A percentile compares a stretch with the other conserved stretches of the same genome.
These are phyloP conservation scores for Abscondita cerata DNA, from an alignment of 2,888 invertebrate genomes.

Conservation along the genomic window DNA sequence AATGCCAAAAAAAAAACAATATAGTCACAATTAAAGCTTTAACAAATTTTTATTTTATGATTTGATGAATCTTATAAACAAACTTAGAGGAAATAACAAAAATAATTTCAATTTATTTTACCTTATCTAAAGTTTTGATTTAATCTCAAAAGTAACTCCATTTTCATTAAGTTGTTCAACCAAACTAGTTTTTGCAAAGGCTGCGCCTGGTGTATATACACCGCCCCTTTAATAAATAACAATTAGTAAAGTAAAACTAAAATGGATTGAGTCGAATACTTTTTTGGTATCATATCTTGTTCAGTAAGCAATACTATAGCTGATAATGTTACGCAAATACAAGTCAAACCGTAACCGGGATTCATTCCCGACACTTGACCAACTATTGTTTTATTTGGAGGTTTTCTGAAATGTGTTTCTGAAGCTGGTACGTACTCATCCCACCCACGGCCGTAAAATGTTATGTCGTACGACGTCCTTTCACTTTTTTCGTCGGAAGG, in stretches of 20 bases:
- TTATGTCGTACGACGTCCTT: constrained; percentile 69
- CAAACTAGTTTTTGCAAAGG: constrained; percentile 82
- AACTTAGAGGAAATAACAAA: too few species aligned
- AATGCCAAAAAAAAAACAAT: too few species aligned
- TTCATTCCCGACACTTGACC: constrained; percentile 73
- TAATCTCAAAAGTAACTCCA: constrained; percentile 74
- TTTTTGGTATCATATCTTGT: constrained; percentile 74
- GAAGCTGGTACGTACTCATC: constrained; percentile 64
- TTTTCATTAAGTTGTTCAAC: constrained; percentile 76
- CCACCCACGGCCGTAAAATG: constrained; percentile 84
- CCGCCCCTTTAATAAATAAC: constrained; percentile 73
- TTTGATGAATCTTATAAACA: too few species aligned
- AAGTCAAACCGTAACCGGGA: constrained; percentile 86
- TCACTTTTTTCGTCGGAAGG: constrained; percentile 69
- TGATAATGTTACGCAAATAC: constrained; percentile 72
- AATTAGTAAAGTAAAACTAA: not conserved
- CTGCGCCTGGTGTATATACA: constrained; percentile 83
- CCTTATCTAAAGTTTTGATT: too few species aligned
- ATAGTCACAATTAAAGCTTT: too few species aligned
- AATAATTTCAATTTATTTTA: too few species aligned
- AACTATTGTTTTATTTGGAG: constrained; percentile 71
- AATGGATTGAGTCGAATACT: constrained; percentile 60
- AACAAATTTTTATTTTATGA: too few species aligned
- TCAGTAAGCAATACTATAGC: constrained; percentile 81
- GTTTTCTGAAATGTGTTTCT: constrained; percentile 63